Percentiles rank a stretch among this genome's conserved stretches.
phyloP scores from a whole-genome alignment of 2,113 vertebrate genomes.

The Triplophysa rosa region DNA sequence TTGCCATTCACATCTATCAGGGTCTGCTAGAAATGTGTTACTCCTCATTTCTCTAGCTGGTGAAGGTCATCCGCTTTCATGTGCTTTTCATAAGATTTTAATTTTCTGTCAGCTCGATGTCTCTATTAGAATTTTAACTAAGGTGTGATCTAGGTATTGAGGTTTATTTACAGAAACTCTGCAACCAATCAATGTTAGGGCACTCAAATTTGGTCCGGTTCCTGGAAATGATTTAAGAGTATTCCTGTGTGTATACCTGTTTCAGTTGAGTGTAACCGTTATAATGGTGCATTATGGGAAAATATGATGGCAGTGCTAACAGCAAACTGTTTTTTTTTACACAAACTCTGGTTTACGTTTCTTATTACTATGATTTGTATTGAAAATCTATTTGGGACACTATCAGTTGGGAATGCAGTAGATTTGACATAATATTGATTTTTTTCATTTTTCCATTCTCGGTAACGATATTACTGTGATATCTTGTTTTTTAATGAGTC shows the following conservation, averaged over 20 bases:
- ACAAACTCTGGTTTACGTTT: background rate
- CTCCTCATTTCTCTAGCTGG: slow-evolving; percentile 15
- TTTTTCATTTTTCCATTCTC: too few species aligned
- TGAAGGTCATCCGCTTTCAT: background rate
- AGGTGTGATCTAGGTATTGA: slow-evolving; percentile 31
- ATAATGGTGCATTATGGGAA: slow-evolving; percentile 12
- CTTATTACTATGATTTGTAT: background rate
- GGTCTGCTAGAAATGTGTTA: slow-evolving; percentile 8
- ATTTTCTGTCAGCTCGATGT: slow-evolving; percentile 42
- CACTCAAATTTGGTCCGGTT: slow-evolving; percentile 9
- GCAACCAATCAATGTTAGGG: slow-evolving; percentile 27
- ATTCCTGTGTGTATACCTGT: background rate
- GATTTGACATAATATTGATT: background rate
- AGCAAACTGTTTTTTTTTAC: slow-evolving; percentile 15
- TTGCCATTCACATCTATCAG: slow-evolving; percentile 1
- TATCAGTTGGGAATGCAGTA: background rate
- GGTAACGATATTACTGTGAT: too few species aligned
- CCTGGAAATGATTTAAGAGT: slow-evolving; percentile 40
- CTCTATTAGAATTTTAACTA: slow-evolving; percentile 47
- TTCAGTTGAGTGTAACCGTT: background rate
- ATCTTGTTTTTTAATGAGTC: too few species aligned
- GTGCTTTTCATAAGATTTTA: slow-evolving; percentile 19
- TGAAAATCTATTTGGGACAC: background rate
- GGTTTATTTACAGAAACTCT: slow-evolving; percentile 54
- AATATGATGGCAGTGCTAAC: slow-evolving; percentile 32